Base-by-base conservation (phyloP, 2,797 vertebrate genomes). In the Sebastes iracundus region DNA sequence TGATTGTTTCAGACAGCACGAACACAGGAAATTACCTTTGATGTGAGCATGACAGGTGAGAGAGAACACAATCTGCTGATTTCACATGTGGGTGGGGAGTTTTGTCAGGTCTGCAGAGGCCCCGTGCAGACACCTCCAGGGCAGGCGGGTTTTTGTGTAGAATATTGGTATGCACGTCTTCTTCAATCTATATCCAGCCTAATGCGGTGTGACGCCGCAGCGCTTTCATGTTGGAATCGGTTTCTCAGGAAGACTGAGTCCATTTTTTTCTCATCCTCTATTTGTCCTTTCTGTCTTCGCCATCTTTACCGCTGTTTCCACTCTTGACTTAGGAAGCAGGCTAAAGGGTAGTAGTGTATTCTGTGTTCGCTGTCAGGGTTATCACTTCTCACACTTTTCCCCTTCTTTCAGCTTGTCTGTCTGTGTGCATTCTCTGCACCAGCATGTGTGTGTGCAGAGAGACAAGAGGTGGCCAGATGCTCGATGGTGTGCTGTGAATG, bases 141-240 rank as follows among this genome's bases (percentile, higher is more conserved):
- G 79, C 75, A 74, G 67, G 78, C 66, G 16, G 5, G 33, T 35
- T 70, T 82, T 75, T 22, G 56, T 76, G 68, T 68, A 32, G 72
- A 77, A 72, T 88, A 87, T 83, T 84, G 72, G 62, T 73, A 77
- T 80, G 80, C 76, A 53, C 27, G 53, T 85, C 80, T 61, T 79
- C 63, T 77, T 86, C 80, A 77, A 75, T 93, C 72, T 84, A 32
- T 64, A 85, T 61, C 86, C 78, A 8, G 33, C n/a, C 42, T 92
- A 90, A 93, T 67, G 80, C 28, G 23, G 77, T 80, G 87, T 94
- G 90, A 93, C 87, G 42, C 80, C 10, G 66, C 12, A 32, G 59
- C 12, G 67, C 92, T 93, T 94, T 95, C 88, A 94, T 93, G 90
- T 93, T 87, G 80, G 80, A 91, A 90, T 91, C 83, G 0, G 72